Percentiles rank a stretch among this genome's conserved stretches.
phyloP scores from a whole-genome alignment of 2,797 vertebrate species.

The Tympanoctomys barrerae region DNA sequence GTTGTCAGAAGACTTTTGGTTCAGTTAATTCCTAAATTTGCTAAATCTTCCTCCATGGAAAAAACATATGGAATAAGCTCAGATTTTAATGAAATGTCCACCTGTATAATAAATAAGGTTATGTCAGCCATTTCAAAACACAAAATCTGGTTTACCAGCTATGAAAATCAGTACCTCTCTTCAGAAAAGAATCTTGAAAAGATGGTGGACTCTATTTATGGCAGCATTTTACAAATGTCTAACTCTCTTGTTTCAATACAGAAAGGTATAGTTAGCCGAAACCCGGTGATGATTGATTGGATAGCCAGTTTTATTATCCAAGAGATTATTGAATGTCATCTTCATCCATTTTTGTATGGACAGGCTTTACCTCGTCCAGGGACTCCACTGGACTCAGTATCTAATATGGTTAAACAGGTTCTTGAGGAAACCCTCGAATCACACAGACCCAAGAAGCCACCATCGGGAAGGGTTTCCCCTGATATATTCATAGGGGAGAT shows the following conservation, averaged over 20 bases:
- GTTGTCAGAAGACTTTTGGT: constrained; percentile 72
- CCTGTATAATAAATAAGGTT: constrained; percentile 75
- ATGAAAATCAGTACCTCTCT: constrained; percentile 60
- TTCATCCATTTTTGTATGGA: constrained; percentile 78
- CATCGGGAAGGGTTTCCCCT: neutral
- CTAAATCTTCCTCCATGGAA: neutral
- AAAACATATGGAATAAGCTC: constrained; percentile 28
- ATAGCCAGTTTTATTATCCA: constrained; percentile 84
- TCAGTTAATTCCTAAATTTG: constrained; percentile 54
- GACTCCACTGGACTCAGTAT: constrained; percentile 63
- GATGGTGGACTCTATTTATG: constrained; percentile 83
- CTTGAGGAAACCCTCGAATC: constrained; percentile 67
- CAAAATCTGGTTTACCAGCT: constrained; percentile 81
- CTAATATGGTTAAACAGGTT: constrained; percentile 74
- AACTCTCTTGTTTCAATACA: constrained; percentile 73
- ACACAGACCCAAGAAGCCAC: neutral
- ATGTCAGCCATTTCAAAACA: constrained; percentile 83
- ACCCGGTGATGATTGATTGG: constrained; percentile 62
- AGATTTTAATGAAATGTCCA: constrained; percentile 77
- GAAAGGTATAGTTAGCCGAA: constrained; percentile 67
- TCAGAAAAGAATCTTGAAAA: constrained; percentile 71
- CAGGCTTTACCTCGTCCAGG: constrained; percentile 27
- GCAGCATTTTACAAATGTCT: constrained; percentile 72
- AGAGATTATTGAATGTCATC: constrained; percentile 82
- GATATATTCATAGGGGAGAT: constrained; percentile 74